Evolutionary conservation across 2,888 invertebrate genomes (phyloP).

Genomic region (Campoplex nolae): DNA sequence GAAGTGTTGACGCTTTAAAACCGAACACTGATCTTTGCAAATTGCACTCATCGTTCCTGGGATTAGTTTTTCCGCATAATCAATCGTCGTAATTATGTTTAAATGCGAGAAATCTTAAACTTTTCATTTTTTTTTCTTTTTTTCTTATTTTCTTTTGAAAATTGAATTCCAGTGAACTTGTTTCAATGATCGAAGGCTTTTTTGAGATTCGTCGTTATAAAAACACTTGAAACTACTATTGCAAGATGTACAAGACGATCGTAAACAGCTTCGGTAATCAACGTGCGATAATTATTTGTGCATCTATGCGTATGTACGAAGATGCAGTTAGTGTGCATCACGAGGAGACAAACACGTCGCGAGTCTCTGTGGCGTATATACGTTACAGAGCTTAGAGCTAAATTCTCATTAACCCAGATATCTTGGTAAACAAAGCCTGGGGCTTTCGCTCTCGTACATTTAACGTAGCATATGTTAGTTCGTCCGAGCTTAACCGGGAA

Average conservation of each 20-base stretch:
- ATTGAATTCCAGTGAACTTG: not conserved
- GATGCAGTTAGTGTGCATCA: conserved; percentile 57
- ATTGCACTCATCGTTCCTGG: not conserved
- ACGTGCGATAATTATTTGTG: not conserved
- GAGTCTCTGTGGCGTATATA: conserved; percentile 40
- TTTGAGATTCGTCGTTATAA: not conserved
- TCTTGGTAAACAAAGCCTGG: conserved; percentile 70
- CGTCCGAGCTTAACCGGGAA: conserved; percentile 54
- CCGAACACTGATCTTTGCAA: conserved; percentile 1
- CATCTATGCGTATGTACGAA: not conserved
- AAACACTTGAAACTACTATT: not conserved
- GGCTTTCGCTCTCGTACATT: conserved; percentile 54
- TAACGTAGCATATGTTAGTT: conserved; percentile 22
- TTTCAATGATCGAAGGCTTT: not conserved
- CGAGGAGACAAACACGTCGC: conserved; percentile 39
- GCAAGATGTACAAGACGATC: not conserved
- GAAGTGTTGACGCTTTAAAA: not conserved
- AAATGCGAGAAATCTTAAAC: not conserved
- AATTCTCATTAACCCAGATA: conserved; percentile 74
- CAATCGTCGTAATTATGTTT: not conserved
- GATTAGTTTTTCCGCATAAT: not conserved
- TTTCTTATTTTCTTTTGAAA: not conserved
- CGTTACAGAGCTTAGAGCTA: conserved; percentile 67
- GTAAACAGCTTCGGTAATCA: not conserved
- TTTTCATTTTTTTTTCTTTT: not conserved